Evolutionary conservation across 1,140 invertebrate genomes (phyloP), one percentile per base, ranked within the genome.

Genomic region (Hycleus cichorii): DNA sequence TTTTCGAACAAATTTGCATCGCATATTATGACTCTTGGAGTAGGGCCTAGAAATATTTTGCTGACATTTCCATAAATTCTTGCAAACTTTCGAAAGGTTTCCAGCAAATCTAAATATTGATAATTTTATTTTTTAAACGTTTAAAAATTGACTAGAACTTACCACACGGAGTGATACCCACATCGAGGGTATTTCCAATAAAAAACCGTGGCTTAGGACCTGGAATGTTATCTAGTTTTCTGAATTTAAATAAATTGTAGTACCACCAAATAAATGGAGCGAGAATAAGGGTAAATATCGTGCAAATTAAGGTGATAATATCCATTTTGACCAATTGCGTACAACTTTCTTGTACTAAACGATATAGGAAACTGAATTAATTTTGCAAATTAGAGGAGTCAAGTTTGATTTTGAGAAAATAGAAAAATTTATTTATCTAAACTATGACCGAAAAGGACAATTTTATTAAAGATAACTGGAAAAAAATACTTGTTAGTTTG

Each of bases 151-250:
- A 10, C 6, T 39, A 39, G 10, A 39, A 56, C 54, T 57, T 48
- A 57, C 55, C 47, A 39, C 1, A 49, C 47, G 3, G 55, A 49
- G n/a, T 59, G 61, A 39, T 11, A 52, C 32, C 63, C 63, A 7
- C 61, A n/a, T 27, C 44, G 27, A 56, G 39, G 25, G 52, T 38
- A 48, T 64, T 64, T 51, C 63, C 63, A 38, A 62, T 52, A 26
- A 64, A 49, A 4, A 57, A 57, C 10, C 46, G 18, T 9, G 63
- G 63, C 24, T 55, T 56, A 8, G 63, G 63, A 8, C 63, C 63
- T 5, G 63, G 60, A 26, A 64, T 44, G 12, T 59, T 47, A 1
- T 49, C 47, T 25, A 64, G 55, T 49, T 47, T 53, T 10, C 39
- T 54, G 47, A 55, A 57, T 56, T 62, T 64, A 3, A 12, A 45